A percentile compares a stretch with the other conserved stretches of the same genome.
Evolutionary conservation across 2,113 vertebrate genomes (phyloP).

Genomic region (Numida meleagris): DNA sequence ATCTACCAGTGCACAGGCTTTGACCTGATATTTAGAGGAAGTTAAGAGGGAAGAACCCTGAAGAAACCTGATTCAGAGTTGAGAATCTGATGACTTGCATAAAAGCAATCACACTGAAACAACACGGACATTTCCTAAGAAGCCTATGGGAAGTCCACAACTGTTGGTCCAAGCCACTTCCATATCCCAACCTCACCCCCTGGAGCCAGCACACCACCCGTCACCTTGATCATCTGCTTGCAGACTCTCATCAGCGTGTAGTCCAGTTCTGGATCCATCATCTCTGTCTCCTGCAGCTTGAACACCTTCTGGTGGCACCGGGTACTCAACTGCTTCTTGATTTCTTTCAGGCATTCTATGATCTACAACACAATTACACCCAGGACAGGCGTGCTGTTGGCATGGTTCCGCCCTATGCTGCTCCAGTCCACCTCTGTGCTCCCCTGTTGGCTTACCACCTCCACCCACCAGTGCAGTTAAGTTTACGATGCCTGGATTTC

Average conservation of each 20-base stretch:
- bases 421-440: background rate
- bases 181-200: background rate
- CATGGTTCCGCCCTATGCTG: background rate
- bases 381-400: background rate
- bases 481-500: background rate
- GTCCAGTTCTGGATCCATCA: slow-evolving; percentile 96
- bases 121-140: background rate
- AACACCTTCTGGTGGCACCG: slow-evolving; percentile 94
- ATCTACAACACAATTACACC: slow-evolving; percentile 77
- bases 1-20: background rate
- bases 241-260: slow-evolving; percentile 97
- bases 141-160: background rate
- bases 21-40: background rate
- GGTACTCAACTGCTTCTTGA: slow-evolving; percentile 84
- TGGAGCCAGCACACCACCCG: background rate
- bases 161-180: rapidly evolving
- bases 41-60: background rate
- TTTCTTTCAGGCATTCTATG: slow-evolving; percentile 96
- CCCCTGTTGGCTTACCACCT: background rate
- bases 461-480: background rate
- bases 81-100: background rate
- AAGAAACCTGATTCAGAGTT: background rate
- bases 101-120: background rate
- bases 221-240: slow-evolving; percentile 97
- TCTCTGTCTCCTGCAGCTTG: slow-evolving; percentile 94